Base-by-base conservation (phyloP, 2,113 vertebrate species). In the Aptenodytes forsteri region DNA sequence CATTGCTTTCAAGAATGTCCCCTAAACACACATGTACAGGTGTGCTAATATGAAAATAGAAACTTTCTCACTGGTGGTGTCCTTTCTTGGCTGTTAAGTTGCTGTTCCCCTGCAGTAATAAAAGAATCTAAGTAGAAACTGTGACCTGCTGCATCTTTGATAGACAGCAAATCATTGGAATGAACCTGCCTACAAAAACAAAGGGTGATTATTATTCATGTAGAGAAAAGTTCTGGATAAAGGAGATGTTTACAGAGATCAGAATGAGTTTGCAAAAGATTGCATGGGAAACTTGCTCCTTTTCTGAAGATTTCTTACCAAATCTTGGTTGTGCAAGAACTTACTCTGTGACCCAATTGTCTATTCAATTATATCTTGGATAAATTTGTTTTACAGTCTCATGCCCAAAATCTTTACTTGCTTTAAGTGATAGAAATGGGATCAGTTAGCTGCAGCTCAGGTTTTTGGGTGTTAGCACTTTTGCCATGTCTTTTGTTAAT, bases 191-290 rank as follows among this genome's bases (percentile, higher is more conserved):
- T 70, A 54, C 26, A 58, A 83, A 94, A 94, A 46, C 27, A 79
- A 65, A 72, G 18, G 23, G 2, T 77, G 23, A 66, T 97, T 79
- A 83, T 83, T 95, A 93, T 94, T 96, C 70, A 72, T 29, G 16
- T n/a, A 34, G 65, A 82, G 52, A 61, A 46, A 80, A 87, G 14
- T 76, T 91, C 44, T 83, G 73, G 77, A 34, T 96, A 80, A 85
- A 67, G 77, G 27, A 62, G 29, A 44, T 87, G 40, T 96, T 96
- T 95, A 75, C 65, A 94, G 87, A 94, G 83, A 93, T 92, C n/a
- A 84, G 59, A 83, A 84, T 62, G 61, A 89, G 61, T 89, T 93
- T 96, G 83, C 44, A 50, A 34, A 95, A 91, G 77, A 83, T 50
- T 73, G 16, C 25, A 15, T 58, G 25, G 49, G 46, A 91, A 80